A percentile compares a stretch with the other conserved stretches of the same genome.
phyloP scores from a whole-genome alignment of 2,797 vertebrate genomes.

The Hemibagrus guttatus region DNA sequence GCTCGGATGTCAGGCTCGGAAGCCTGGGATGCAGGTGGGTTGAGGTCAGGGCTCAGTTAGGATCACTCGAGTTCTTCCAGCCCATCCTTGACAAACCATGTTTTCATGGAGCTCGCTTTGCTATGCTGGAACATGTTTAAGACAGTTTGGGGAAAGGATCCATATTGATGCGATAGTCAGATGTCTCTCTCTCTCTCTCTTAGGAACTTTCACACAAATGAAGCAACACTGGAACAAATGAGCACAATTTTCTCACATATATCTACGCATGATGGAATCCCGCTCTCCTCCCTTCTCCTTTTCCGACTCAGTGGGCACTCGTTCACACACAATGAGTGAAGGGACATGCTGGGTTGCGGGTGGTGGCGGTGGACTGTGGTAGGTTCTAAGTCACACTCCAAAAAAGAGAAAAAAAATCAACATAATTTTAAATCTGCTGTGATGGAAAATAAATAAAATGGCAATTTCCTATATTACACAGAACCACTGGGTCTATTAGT shows the following conservation, averaged over 20 bases:
- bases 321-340: slow-evolving; percentile 13
- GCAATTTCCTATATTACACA: not conserved
- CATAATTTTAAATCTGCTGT: not conserved
- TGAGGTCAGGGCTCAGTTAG: not conserved
- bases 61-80: not conserved
- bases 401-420: not conserved
- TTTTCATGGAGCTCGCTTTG: not conserved
- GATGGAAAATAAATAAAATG: not conserved
- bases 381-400: not conserved
- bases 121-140: not conserved
- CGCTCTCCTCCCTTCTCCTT: slow-evolving; percentile 15
- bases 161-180: not conserved
- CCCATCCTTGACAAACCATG: not conserved
- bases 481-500: not conserved
- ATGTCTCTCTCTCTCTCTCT: not conserved
- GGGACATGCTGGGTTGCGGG: slow-evolving; percentile 22
- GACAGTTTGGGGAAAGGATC: not conserved
- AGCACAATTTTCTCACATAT: slow-evolving; percentile 68
- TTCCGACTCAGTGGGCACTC: slow-evolving; percentile 38
- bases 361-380: slow-evolving; percentile 5
- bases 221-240: slow-evolving; percentile 72
- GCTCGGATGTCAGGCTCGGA: not conserved
- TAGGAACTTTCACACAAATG: slow-evolving; percentile 66
- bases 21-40: not conserved
- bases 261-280: slow-evolving; percentile 63